Conservation (phyloP, 2,113 vertebrate genomes). For the Bombycilla garrulus region DNA sequence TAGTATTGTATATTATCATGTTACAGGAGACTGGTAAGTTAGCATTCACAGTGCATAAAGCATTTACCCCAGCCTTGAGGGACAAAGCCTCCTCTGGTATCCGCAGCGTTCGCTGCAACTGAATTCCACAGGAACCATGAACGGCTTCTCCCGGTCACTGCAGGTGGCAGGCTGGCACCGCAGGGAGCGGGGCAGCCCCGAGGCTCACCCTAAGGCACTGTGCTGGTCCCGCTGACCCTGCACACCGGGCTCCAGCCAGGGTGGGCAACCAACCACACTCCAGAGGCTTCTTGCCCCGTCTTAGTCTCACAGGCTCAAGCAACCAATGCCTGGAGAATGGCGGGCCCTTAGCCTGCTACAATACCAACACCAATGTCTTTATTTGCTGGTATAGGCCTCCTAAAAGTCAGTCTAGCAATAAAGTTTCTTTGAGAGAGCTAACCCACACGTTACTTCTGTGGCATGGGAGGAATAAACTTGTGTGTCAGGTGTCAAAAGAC, state of each 20-base stretch:
- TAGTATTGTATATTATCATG: accelerated
- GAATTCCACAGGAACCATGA: accelerated
- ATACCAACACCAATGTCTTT: not conserved
- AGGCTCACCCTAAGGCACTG: accelerated
- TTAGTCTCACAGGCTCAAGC: no score
- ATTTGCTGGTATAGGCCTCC: accelerated
- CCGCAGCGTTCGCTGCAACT: no score
- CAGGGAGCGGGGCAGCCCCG: accelerated
- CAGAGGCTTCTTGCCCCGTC: accelerated
- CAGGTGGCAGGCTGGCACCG: not conserved
- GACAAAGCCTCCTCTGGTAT: not conserved
- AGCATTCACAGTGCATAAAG: not conserved
- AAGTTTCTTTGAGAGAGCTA: not conserved
- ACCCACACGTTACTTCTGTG: not conserved
- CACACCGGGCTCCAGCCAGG: no score
- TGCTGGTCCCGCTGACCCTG: accelerated
- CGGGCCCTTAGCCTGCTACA: not conserved
- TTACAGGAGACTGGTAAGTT: not conserved
- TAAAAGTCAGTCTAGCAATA: not conserved
- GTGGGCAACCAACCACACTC: no score
- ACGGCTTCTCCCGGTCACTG: accelerated
- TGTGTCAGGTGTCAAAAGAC: not conserved
- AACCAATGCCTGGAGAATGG: accelerated
- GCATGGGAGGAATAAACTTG: not conserved
- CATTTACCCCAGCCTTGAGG: not conserved